Percentiles rank a stretch among this genome's conserved stretches.
Evolutionary conservation across 2,888 invertebrate species (phyloP).

Genomic region (Clepsis dumicolana): DNA sequence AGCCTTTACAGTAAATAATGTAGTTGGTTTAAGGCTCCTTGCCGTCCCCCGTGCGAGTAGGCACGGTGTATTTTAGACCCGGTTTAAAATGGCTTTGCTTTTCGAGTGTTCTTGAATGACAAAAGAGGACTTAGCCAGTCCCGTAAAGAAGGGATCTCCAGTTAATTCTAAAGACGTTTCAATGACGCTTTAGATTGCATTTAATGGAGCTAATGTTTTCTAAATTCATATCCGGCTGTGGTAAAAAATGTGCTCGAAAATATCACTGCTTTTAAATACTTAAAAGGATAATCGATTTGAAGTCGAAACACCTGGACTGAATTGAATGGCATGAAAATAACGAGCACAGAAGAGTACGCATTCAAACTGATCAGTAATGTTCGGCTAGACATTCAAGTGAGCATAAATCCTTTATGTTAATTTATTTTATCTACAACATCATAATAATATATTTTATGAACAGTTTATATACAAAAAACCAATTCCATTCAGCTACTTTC

Average conservation of each 20-base stretch:
- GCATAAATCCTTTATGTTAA: background rate
- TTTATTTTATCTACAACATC: background rate
- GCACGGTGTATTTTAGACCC: constrained; percentile 76
- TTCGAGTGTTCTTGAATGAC: constrained; percentile 77
- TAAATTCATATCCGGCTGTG: constrained; percentile 74
- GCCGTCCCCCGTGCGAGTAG: constrained; percentile 56
- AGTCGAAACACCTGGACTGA: constrained; percentile 57
- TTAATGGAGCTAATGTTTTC: constrained; percentile 67
- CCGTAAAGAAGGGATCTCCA: constrained; percentile 65
- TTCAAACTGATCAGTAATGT: constrained; percentile 22
- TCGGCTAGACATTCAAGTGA: background rate
- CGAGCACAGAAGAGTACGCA: constrained; percentile 14
- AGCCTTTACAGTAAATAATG: constrained; percentile 77
- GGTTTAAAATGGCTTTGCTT: constrained; percentile 69
- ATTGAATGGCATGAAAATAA: constrained; percentile 44
- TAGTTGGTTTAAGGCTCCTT: constrained; percentile 67
- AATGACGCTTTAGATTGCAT: constrained; percentile 69
- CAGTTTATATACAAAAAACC: background rate
- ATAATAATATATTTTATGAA: background rate
- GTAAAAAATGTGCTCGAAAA: constrained; percentile 60
- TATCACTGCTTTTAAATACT: constrained; percentile 54
- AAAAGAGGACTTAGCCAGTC: constrained; percentile 73
- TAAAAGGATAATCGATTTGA: constrained; percentile 45
- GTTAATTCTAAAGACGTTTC: constrained; percentile 71
- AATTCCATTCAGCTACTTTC: background rate